These are phyloP conservation scores for Holothuria scabra DNA, from an alignment of 53 echinoderm and acorn worm species.

Conservation along the genomic window DNA sequence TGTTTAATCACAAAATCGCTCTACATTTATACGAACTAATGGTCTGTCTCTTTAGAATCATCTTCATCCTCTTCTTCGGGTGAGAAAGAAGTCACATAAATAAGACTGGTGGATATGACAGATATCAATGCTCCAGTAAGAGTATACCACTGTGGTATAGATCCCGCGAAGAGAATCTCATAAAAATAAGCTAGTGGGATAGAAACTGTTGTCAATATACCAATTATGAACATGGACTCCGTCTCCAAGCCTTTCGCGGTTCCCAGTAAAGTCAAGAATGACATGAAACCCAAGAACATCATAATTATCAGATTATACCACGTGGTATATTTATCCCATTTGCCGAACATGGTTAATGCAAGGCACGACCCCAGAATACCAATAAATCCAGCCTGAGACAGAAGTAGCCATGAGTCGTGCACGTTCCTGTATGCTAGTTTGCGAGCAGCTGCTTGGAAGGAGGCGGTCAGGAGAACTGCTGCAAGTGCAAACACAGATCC, in stretches of 20 bases:
- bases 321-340: not conserved
- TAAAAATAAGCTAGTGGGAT: constrained; percentile 27
- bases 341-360: not conserved
- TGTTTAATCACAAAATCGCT: no score
- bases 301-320: not conserved
- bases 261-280: not conserved
- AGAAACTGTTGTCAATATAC: constrained; percentile 19
- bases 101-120: not conserved
- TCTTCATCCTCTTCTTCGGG: not conserved
- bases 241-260: constrained; percentile 27
- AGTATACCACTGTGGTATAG: constrained; percentile 18
- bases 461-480: constrained; percentile 12
- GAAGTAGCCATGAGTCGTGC: constrained; percentile 11
- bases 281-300: not conserved
- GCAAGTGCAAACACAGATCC: not conserved
- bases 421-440: constrained; percentile 12
- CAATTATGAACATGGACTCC: constrained; percentile 33
- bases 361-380: not conserved
- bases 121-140: constrained; percentile 11
- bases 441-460: constrained; percentile 22
- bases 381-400: not conserved
- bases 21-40: no score
- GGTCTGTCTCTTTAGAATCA: no score
- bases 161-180: constrained; percentile 5
- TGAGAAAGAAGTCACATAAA: constrained; percentile 22